Base-by-base conservation (phyloP, 2,113 vertebrate species). In the Garra rufa region DNA sequence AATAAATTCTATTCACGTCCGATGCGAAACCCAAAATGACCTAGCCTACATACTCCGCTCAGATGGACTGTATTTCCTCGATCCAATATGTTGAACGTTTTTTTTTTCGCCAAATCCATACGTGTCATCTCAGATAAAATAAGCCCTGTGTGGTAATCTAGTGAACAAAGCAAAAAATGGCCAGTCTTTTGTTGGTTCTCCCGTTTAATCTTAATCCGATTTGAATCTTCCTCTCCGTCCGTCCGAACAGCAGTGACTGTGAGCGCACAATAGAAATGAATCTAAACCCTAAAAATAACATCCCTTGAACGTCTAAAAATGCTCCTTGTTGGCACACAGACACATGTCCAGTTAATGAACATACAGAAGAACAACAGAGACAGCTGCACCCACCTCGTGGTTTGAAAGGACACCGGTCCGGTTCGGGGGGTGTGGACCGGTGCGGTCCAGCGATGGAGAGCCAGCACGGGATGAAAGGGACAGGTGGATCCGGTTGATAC, bases 321-420 rank as follows among this genome's bases (percentile, higher is more conserved):
- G 30, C 19, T 65, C 9, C 15, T 26, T 38, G 41, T 6, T 41
- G 50, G 67, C 34, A 41, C 19, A 21, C 24, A 77, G 71, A 79
- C 46, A 17, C 67, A n/a, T 80, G 48, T 78, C 61, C 30, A 77
- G 21, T 70, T 8, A 44, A 63, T 63, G 52, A 57, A 61, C 43
- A 26, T 9, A 30, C 75, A 86, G 78, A 67, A 86, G 85, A 90
- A 88, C 83, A 90, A 59, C 76, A 73, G 17, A 80, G 87, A 13
- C 83, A 85, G 59, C 65, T 24, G 76, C 24, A 92, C 93, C 94
- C 92, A 95, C 94, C 94, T 92, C 91, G 93, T 93, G 93, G 65
- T 75, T 89, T 59, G 85, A 87, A 85, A 81, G 85, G 85, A 86
- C 89, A 91, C 87, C 85, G 85, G 82, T 88, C 76, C 84, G 38